phyloP scores from a whole-genome alignment of 37 sponge, comb jelly and placozoan genomes.

The Eunapius fragilis region DNA sequence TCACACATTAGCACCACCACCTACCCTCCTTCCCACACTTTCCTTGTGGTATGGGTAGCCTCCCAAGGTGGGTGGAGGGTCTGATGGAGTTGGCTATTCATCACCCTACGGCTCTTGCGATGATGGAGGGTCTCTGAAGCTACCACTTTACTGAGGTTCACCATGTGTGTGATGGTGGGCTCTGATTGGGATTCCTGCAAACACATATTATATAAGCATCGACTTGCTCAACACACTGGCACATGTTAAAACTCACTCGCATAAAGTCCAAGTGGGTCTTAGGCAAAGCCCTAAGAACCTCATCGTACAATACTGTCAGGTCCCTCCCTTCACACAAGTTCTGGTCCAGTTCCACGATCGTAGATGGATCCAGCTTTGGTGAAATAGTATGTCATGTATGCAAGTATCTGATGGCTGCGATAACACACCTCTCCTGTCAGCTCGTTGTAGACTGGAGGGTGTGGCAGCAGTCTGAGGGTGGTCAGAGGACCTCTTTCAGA shows the following conservation, averaged over 20 bases:
- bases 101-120: conserved; percentile 45
- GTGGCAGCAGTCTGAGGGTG: conserved; percentile 52
- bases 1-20: background rate
- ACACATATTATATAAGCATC: background rate
- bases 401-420: background rate
- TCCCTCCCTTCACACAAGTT: conserved; percentile 67
- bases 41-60: conserved; percentile 10
- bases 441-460: conserved; percentile 70
- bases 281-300: conserved; percentile 66
- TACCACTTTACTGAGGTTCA: conserved; percentile 44
- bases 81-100: conserved; percentile 54
- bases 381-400: conserved; percentile 3
- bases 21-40: conserved; percentile 64
- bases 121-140: conserved; percentile 67
- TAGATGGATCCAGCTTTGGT: conserved; percentile 20
- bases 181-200: conserved; percentile 47
- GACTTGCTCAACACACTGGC: background rate
- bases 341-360: conserved; percentile 68
- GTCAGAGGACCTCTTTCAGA: conserved; percentile 69
- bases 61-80: conserved; percentile 43
- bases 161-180: conserved; percentile 33
- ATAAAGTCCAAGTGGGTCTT: conserved; percentile 64
- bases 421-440: conserved; percentile 64
- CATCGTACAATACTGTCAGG: conserved; percentile 65
- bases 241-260: conserved; percentile 44